Evolutionary conservation across 2,797 vertebrate species (phyloP).

Genomic region (Gymnothorax reevesii): DNA sequence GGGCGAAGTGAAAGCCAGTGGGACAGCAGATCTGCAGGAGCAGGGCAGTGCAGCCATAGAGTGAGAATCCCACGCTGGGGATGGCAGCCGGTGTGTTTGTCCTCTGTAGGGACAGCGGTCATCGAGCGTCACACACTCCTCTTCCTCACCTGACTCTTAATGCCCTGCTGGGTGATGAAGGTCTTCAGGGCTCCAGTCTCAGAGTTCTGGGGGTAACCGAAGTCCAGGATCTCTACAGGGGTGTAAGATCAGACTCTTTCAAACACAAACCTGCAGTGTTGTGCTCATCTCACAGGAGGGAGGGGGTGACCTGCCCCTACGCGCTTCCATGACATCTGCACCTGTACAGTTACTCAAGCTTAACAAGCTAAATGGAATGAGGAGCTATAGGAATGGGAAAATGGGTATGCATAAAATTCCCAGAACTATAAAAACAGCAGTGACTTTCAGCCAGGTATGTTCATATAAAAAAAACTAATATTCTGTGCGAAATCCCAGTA

Average conservation of each 20-base stretch:
- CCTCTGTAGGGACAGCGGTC: too few relatives aligned
- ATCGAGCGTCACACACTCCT: neutral
- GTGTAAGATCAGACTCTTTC: neutral
- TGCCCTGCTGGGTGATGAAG: constrained; percentile 98
- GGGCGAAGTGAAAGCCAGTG: too few relatives aligned
- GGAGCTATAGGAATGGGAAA: neutral
- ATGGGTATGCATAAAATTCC: neutral
- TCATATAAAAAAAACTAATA: neutral
- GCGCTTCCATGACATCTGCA: neutral
- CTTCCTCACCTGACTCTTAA: constrained; percentile 92
- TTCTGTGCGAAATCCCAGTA: neutral
- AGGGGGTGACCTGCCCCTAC: neutral
- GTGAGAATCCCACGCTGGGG: neutral
- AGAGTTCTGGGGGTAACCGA: constrained; percentile 98
- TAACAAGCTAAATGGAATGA: neutral
- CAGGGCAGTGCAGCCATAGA: too few relatives aligned
- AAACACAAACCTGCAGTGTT: neutral
- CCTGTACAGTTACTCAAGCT: too few relatives aligned
- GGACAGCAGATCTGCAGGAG: neutral
- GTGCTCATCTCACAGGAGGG: neutral
- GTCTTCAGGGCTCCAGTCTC: constrained; percentile 98
- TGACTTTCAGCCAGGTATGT: too few relatives aligned
- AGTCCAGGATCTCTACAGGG: constrained; percentile 94
- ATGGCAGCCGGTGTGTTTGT: neutral
- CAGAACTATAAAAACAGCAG: neutral